A percentile compares a stretch with the other conserved stretches of the same genome.
Evolutionary conservation across 2,888 invertebrate species (phyloP).

Genomic region (Cyclophora punctaria): DNA sequence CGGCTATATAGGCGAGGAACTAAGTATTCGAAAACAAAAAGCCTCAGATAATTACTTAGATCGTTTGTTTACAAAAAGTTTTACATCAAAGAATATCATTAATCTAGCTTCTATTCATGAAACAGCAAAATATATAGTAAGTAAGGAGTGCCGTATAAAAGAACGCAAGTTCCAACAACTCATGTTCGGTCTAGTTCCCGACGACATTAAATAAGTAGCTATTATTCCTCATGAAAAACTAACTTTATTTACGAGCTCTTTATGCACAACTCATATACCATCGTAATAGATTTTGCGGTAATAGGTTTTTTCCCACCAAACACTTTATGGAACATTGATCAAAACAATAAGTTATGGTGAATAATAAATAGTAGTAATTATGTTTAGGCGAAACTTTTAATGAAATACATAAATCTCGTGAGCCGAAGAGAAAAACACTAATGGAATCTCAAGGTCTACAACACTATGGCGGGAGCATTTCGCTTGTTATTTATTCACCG

Average conservation of each 20-base stretch:
- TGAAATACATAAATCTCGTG: too few relatives aligned
- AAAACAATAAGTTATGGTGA: too few relatives aligned
- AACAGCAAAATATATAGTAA: constrained; percentile 22
- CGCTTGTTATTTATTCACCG: too few relatives aligned
- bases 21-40: constrained; percentile 44
- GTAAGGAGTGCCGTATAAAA: constrained; percentile 9
- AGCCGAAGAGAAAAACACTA: too few relatives aligned
- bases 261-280: too few relatives aligned
- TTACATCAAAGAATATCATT: constrained; percentile 31
- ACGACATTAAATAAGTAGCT: constrained; percentile 5
- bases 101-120: constrained; percentile 27
- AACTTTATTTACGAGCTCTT: not conserved
- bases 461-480: too few relatives aligned
- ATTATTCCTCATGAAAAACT: constrained; percentile 2
- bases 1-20: constrained; percentile 28
- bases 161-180: constrained; percentile 2
- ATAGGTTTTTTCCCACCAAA: too few relatives aligned
- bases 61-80: constrained; percentile 44
- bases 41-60: constrained; percentile 34
- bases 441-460: too few relatives aligned
- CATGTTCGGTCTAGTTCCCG: not conserved
- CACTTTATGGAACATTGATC: too few relatives aligned
- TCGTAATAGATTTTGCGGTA: too few relatives aligned
- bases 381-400: too few relatives aligned
- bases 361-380: too few relatives aligned